A percentile compares a stretch with the other conserved stretches of the same genome.
Conservation (phyloP, 2,797 vertebrate genomes). For the Heliangelus exortis region DNA sequence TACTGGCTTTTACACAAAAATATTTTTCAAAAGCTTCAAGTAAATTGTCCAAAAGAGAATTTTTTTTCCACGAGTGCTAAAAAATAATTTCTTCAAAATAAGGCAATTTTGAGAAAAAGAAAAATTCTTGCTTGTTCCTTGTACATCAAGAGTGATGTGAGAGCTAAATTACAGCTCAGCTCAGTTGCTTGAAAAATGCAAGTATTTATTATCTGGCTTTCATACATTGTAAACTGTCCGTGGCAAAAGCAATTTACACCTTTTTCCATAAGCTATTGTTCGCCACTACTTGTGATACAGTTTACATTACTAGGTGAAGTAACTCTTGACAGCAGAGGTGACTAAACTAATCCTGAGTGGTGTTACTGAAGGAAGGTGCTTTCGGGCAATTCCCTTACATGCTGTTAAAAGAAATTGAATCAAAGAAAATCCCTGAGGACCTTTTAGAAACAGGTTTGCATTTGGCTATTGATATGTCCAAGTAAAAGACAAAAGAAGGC, state of each 20-base stretch:
- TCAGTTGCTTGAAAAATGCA: background rate
- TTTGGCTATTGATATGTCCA: background rate
- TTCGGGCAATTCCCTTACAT: background rate
- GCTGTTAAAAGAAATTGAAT: constrained; percentile 15
- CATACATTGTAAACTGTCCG: background rate
- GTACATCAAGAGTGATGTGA: background rate
- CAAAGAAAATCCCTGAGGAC: constrained; percentile 14
- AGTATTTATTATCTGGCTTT: background rate
- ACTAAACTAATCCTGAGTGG: background rate
- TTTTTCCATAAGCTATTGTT: background rate
- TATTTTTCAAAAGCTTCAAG: background rate
- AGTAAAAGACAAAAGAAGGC: background rate
- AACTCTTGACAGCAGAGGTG: background rate
- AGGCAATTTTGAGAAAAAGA: background rate
- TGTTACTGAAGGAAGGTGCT: background rate
- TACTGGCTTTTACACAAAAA: background rate
- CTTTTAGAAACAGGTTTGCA: background rate
- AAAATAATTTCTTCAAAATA: background rate
- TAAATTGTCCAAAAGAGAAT: background rate
- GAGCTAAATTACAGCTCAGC: background rate
- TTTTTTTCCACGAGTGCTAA: background rate
- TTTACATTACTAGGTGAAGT: background rate
- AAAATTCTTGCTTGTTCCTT: background rate
- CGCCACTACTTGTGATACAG: background rate
- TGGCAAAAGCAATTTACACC: background rate